Base-by-base conservation (phyloP, 2,797 vertebrate genomes). In the Eulemur coronatus region DNA sequence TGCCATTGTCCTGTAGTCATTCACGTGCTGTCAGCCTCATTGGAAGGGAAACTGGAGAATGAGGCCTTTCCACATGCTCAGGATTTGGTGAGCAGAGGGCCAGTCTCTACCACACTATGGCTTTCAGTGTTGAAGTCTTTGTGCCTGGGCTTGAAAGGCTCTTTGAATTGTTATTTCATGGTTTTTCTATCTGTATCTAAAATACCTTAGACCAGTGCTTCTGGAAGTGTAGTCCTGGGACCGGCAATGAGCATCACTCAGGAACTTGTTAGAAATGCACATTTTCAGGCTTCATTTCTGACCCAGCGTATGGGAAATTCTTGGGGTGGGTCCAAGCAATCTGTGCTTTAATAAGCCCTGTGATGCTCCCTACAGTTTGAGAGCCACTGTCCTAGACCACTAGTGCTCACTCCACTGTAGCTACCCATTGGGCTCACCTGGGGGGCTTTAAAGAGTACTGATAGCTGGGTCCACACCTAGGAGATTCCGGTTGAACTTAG, bases 1-100 rank as follows among this genome's bases (percentile, higher is more conserved):
- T 11, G 50, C n/a, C 3, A 0, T 22, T 24, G 18, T 7, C 15
- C 8, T 10, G 2, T n/a, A 41, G n/a, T n/a, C 43, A n/a, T 6
- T 55, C 65, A 33, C 10, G 0, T 33, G 20, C 38, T 48, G 0
- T 46, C 33, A 69, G 43, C 17, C 30, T 78, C 11, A 38, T 13
- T 73, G 0, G 24, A 69, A 80, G 28, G 20, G 24, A 30, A 24
- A 10, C 8, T 84, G 63, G 33, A 73, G 24, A 59, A 38, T 35
- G 18, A 18, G 43, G 1, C 33, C 52, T 65, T 35, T 24, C 55
- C 41, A 6, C 46, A 33, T 33, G 85, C 24, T 8, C 41, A 26
- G 28, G 33, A 69, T 33, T 85, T 61, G 52, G 5, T 55, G 43
- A 50, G n/a, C 11, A 70, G 22, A 3, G 17, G n/a, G 7, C 22